Evolutionary conservation across 2,113 vertebrate species (phyloP), one percentile per base, ranked within the genome.

Genomic region (Mobula birostris): DNA sequence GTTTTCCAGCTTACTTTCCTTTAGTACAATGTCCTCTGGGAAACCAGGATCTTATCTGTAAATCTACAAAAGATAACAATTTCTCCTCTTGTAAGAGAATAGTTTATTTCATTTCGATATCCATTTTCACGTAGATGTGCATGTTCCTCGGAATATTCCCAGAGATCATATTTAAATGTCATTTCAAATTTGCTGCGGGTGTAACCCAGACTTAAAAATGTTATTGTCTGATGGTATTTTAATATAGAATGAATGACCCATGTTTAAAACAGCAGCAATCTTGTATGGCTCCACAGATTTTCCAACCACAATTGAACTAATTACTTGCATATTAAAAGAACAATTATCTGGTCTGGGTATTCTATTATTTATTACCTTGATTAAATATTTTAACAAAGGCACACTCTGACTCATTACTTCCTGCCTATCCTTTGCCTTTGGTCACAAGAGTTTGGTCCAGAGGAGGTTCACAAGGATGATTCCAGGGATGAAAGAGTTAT

Each of bases 401-500:
- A 72, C 36, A 36, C 32, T n/a, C 88, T 92, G 32, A 92, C 36
- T 92, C 36, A 92, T 92, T 92, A 92, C 68, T 92, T 92, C 70
- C 88, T 92, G 66, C 32, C 66, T 92, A 29, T 68, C 63, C 24
- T 92, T 92, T 92, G 66, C 66, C 88, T 92, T 68, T 68, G 66
- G 88, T 92, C 5, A 14, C 66, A 70, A 40, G 66, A 70, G 15
- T 63, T 92, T 92, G 48, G 3, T 48, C 48, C 48, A 48, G 48
- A 1, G 48, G 48, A 48, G 48, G 48, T 2, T 48, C 48, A 48
- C 1, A 48, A 48, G 48, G 48, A 48, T 48, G 48, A 48, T 48
- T 48, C 48, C 48, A 48, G 48, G 48, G 48, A 48, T 48, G 48
- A 48, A 48, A 48, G 48, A 4, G 48, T 48, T 48, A 48, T 48